phyloP scores from a whole-genome alignment of 2,888 invertebrate genomes.

The Biston stratarius region DNA sequence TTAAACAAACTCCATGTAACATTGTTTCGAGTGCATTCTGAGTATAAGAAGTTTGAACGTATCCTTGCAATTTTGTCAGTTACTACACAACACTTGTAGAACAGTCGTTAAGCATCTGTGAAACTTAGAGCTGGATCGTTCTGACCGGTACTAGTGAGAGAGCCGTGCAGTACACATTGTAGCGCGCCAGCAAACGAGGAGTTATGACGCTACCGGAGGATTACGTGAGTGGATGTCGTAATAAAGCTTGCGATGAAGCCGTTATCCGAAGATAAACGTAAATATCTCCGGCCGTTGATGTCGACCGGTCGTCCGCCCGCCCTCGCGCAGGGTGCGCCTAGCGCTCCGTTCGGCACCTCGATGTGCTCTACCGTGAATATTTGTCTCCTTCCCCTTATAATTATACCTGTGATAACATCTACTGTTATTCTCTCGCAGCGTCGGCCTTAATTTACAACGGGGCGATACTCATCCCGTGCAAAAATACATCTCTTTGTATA shows the following conservation, averaged over 20 bases:
- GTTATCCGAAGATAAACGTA: slow-evolving; percentile 86
- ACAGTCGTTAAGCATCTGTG: slow-evolving; percentile 39
- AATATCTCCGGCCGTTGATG: slow-evolving; percentile 81
- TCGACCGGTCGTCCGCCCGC: slow-evolving; percentile 60
- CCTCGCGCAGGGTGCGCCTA: slow-evolving; percentile 40
- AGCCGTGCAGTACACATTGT: slow-evolving; percentile 81
- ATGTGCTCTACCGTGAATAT: slow-evolving; percentile 46
- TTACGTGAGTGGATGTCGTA: slow-evolving; percentile 87
- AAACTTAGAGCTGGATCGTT: slow-evolving; percentile 57
- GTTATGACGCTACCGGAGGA: slow-evolving; percentile 85
- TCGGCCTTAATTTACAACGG: slow-evolving; percentile 41
- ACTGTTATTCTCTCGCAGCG: slow-evolving; percentile 43
- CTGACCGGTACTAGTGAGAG: slow-evolving; percentile 67
- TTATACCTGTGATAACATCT: slow-evolving; percentile 57
- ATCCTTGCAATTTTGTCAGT: slow-evolving; percentile 27
- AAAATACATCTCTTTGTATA: slow-evolving; percentile 14
- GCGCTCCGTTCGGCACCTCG: slow-evolving; percentile 44
- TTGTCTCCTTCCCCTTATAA: slow-evolving; percentile 59
- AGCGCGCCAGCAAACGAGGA: slow-evolving; percentile 82
- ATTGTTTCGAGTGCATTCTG: slow-evolving; percentile 9
- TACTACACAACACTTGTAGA: slow-evolving; percentile 39
- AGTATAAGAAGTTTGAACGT: slow-evolving; percentile 9
- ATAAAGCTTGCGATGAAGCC: slow-evolving; percentile 87
- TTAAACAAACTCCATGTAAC: slow-evolving; percentile 11
- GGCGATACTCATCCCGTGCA: slow-evolving; percentile 23